Conservation (phyloP, 2,797 vertebrate species). For the Spea hammondii region DNA sequence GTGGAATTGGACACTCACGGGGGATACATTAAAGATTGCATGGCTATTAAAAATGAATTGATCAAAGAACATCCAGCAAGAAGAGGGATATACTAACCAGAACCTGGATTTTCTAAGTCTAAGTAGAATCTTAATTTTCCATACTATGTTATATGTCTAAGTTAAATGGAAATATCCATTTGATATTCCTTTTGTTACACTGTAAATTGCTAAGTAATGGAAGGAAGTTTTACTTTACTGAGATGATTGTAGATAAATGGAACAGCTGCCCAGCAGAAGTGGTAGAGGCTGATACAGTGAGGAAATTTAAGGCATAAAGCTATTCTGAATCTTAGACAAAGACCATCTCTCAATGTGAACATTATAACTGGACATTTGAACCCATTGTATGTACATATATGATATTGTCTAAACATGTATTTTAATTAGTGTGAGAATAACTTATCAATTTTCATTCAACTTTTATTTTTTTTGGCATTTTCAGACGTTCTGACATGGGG, state of each 20-base stretch:
- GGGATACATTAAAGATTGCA: constrained; percentile 36
- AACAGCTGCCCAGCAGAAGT: no score
- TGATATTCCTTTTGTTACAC: no score
- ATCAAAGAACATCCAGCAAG: constrained; percentile 42
- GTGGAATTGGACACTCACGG: constrained; percentile 24
- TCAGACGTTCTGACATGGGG: background rate
- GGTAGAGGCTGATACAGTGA: no score
- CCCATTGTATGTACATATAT: constrained; percentile 29
- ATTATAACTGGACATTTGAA: background rate
- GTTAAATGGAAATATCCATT: no score
- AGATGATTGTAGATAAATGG: no score
- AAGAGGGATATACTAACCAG: constrained; percentile 42
- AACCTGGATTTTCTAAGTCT: constrained; percentile 18
- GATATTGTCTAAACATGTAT: constrained; percentile 7
- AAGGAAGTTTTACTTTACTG: no score
- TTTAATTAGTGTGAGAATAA: background rate
- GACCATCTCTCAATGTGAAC: no score
- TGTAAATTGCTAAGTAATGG: no score
- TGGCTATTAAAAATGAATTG: constrained; percentile 33
- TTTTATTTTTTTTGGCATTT: constrained; percentile 1
- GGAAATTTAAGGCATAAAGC: no score
- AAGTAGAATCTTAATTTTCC: no score
- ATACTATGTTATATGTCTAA: no score
- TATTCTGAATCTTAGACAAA: no score
- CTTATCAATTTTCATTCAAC: background rate